A percentile compares a stretch with the other conserved stretches of the same genome.
Conservation (phyloP, 2,888 invertebrate species). For the Polymixis lichenea region DNA sequence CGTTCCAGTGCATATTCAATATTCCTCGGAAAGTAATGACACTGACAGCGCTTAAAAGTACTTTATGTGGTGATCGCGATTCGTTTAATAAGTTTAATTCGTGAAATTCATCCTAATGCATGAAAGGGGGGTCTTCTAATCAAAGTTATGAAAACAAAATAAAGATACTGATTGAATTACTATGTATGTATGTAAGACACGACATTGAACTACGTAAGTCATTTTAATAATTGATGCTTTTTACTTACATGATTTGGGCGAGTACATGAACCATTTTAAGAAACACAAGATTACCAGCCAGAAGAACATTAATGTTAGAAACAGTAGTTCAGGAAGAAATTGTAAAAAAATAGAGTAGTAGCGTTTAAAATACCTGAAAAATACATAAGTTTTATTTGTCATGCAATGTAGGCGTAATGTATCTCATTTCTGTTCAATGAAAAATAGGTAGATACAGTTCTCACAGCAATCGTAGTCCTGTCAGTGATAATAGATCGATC, state of each 20-base stretch:
- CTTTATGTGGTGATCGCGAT: too few relatives aligned
- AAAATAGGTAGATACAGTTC: neutral
- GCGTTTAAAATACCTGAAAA: slow-evolving; percentile 90
- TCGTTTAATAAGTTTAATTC: too few relatives aligned
- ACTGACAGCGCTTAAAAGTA: too few relatives aligned
- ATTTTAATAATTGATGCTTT: neutral
- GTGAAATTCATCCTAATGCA: neutral
- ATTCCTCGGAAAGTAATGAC: too few relatives aligned
- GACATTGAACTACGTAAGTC: neutral
- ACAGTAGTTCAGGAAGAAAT: slow-evolving; percentile 97
- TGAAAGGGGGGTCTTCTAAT: neutral
- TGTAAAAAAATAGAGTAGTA: slow-evolving; percentile 92
- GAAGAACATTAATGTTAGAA: slow-evolving; percentile 95
- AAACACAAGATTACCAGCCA: slow-evolving; percentile 97
- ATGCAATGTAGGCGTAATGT: neutral
- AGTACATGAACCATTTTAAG: slow-evolving; percentile 95
- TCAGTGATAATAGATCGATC: too few relatives aligned
- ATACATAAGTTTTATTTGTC: slow-evolving; percentile 59
- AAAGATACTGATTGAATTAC: neutral
- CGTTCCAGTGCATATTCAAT: too few relatives aligned
- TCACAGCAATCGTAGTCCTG: neutral
- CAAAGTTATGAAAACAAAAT: neutral
- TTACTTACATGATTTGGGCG: slow-evolving; percentile 74
- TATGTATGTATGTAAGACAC: neutral
- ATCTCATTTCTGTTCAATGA: neutral